Percentiles rank a stretch among this genome's conserved stretches.
Evolutionary conservation across 2,888 invertebrate species (phyloP).

Genomic region (Osedax frankpressi): DNA sequence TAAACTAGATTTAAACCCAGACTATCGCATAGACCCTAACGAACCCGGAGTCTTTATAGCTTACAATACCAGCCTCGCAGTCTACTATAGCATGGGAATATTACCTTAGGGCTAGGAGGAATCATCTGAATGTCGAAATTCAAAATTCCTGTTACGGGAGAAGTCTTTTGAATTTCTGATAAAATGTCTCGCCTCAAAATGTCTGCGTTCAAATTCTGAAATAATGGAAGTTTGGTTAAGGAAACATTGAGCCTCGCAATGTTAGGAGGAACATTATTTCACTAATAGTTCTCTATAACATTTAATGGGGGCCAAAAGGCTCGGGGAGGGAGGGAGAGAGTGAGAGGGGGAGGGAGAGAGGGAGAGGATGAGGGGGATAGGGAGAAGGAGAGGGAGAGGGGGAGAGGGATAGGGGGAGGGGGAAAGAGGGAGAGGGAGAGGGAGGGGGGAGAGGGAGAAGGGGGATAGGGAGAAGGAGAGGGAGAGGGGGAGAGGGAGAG

Average conservation of each 20-base stretch:
- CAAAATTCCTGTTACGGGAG: neutral
- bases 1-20: no score
- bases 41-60: no score
- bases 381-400: neutral
- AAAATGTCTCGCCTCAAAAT: neutral
- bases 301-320: neutral
- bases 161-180: neutral
- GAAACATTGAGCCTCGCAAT: neutral
- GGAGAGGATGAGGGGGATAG: neutral
- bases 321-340: neutral
- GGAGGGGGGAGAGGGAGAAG: neutral
- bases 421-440: neutral
- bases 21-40: no score
- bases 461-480: neutral
- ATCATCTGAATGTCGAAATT: neutral
- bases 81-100: no score
- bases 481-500: neutral
- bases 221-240: neutral
- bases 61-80: no score
- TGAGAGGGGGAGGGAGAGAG: neutral
- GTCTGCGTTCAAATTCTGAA: neutral
- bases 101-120: neutral
- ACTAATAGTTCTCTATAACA: no score
- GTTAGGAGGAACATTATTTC: no score
- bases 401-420: neutral